These are phyloP conservation scores for Cepaea hortensis DNA, from an alignment of 2,888 invertebrate genomes.

Conservation along the genomic window DNA sequence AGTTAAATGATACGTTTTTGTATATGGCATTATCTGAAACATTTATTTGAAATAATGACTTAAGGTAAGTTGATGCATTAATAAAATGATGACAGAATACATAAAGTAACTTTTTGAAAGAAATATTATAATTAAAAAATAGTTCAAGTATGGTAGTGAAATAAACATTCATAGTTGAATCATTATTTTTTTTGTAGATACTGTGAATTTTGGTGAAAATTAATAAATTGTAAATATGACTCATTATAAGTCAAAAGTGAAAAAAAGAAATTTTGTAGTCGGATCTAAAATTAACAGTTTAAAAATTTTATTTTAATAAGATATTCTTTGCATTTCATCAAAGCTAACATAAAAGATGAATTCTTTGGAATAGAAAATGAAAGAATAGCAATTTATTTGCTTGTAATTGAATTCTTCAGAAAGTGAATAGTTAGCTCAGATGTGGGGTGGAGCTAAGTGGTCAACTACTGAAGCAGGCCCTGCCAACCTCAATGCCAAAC, in stretches of 20 bases:
- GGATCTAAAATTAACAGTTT: background rate
- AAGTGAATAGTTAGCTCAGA: no score
- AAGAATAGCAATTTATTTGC: background rate
- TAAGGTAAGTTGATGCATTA: background rate
- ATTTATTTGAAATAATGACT: background rate
- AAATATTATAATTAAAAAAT: background rate
- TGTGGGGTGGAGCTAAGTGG: background rate
- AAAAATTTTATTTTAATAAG: background rate
- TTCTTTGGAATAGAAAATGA: background rate
- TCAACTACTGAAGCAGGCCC: conserved; percentile 84
- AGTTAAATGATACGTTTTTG: no score
- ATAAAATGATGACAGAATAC: background rate
- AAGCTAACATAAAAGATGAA: no score
- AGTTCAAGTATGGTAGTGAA: background rate
- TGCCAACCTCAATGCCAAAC: conserved; percentile 89
- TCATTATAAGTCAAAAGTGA: background rate
- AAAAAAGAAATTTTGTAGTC: background rate
- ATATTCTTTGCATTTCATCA: no score
- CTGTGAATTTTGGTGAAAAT: background rate
- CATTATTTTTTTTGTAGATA: no score
- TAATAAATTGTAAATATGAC: background rate
- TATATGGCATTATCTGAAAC: no score
- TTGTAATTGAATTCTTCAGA: no score
- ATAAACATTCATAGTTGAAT: no score
- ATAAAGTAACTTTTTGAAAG: background rate